Evolutionary conservation across 2,888 invertebrate genomes (phyloP).

Genomic region (Acholoe squamosa): DNA sequence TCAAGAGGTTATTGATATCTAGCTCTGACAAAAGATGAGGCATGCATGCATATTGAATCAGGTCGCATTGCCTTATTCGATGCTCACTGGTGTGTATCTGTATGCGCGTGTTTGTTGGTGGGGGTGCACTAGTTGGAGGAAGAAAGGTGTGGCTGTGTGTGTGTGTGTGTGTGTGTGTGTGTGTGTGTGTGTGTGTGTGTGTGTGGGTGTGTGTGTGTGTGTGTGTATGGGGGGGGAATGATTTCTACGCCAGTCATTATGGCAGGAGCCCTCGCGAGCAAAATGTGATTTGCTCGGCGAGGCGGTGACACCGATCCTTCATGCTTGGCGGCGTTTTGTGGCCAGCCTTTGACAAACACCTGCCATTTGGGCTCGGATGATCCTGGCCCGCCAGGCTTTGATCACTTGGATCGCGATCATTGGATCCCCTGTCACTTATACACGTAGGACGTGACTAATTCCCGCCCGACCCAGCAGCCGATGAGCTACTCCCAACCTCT

Average conservation of each 20-base stretch:
- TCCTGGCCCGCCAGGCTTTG: neutral
- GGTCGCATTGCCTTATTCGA: neutral
- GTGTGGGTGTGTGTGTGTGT: neutral
- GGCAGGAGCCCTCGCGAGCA: neutral
- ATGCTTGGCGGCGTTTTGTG: constrained; percentile 20
- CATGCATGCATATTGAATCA: constrained; percentile 10
- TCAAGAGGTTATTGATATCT: constrained; percentile 28
- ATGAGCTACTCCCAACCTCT: neutral
- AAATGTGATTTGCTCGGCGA: constrained; percentile 18
- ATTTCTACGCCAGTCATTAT: constrained; percentile 10
- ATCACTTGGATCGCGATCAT: constrained; percentile 20
- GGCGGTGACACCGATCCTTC: constrained; percentile 34
- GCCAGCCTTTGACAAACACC: constrained; percentile 22
- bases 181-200: neutral
- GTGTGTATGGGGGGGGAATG: neutral
- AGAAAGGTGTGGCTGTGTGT: neutral
- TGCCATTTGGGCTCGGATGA: constrained; percentile 10
- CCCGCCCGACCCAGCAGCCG: neutral
- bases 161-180: neutral
- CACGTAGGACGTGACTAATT: constrained; percentile 21
- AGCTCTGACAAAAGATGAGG: constrained; percentile 13
- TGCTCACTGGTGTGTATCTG: neutral
- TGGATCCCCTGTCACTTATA: constrained; percentile 15
- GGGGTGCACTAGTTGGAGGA: neutral
- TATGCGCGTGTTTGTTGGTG: neutral